Percentiles rank a stretch among this genome's conserved stretches.
Conservation (phyloP, 2,888 invertebrate genomes). For the Celastrina argiolus region DNA sequence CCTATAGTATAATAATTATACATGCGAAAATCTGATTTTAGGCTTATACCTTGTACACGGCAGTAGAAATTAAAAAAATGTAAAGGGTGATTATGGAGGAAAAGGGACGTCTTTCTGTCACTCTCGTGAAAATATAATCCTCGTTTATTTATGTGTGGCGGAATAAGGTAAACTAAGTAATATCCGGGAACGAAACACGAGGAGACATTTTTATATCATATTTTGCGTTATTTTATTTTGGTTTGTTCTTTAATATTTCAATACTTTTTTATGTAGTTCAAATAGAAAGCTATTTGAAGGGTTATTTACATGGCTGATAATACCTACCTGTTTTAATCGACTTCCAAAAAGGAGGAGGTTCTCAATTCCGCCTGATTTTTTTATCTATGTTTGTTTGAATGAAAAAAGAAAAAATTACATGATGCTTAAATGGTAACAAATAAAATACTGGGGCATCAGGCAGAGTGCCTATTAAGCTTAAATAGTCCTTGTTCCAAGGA, state of each 20-base stretch:
- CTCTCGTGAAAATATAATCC: slow-evolving; percentile 19
- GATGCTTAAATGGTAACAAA: no score
- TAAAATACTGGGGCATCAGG: no score
- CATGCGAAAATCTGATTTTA: not conserved
- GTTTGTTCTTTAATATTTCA: not conserved
- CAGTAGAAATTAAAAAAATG: slow-evolving; percentile 1
- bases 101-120: slow-evolving; percentile 7
- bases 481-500: no score
- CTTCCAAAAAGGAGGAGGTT: no score
- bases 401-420: no score
- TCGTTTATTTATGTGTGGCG: not conserved
- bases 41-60: no score
- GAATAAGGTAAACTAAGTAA: slow-evolving; percentile 19
- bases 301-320: not conserved
- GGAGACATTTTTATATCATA: not conserved
- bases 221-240: not conserved
- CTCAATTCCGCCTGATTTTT: no score
- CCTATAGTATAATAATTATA: not conserved
- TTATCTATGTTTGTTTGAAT: no score
- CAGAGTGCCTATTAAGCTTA: no score
- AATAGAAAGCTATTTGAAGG: not conserved
- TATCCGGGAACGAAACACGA: not conserved
- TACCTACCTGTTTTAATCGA: no score
- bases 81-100: slow-evolving; percentile 13
- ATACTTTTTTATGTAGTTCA: not conserved